These are phyloP conservation scores for Aporophyla lueneburgensis DNA, from an alignment of 2,888 invertebrate genomes.

Conservation along the genomic window DNA sequence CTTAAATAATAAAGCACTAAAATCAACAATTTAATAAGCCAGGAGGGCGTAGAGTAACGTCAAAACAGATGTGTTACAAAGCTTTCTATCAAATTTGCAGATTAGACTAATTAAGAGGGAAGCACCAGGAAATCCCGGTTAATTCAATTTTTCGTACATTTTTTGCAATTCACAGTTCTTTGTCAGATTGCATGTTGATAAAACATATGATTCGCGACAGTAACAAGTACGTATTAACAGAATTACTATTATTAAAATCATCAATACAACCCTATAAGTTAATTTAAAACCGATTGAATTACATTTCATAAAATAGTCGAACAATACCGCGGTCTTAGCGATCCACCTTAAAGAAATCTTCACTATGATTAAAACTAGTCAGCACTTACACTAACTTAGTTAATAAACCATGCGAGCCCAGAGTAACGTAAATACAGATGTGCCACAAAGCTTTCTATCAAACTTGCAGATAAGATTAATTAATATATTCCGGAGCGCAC, in stretches of 20 bases:
- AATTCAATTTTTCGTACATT: no score
- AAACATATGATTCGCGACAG: no score
- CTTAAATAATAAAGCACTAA: constrained; percentile 21
- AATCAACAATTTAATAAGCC: constrained; percentile 52
- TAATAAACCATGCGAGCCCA: constrained; percentile 48
- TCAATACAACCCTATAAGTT: no score
- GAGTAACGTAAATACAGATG: constrained; percentile 50
- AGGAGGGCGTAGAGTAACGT: constrained; percentile 32
- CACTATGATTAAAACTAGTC: constrained; percentile 15
- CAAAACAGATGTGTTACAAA: constrained; percentile 50
- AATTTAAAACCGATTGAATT: no score
- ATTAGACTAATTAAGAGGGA: constrained; percentile 63
- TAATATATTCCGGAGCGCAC: constrained; percentile 57
- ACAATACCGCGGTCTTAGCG: no score
- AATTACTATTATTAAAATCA: no score
- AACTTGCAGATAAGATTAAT: constrained; percentile 66
- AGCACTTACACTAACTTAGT: constrained; percentile 25
- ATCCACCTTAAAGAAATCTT: neutral
- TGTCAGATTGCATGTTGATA: no score
- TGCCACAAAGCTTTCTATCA: constrained; percentile 58
- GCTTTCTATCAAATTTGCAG: constrained; percentile 61
- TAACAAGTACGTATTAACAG: no score
- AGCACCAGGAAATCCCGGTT: no score
- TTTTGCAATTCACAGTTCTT: no score
- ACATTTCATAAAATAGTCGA: no score